Conservation (phyloP, 2,888 invertebrate species). For the Icerya purchasi region DNA sequence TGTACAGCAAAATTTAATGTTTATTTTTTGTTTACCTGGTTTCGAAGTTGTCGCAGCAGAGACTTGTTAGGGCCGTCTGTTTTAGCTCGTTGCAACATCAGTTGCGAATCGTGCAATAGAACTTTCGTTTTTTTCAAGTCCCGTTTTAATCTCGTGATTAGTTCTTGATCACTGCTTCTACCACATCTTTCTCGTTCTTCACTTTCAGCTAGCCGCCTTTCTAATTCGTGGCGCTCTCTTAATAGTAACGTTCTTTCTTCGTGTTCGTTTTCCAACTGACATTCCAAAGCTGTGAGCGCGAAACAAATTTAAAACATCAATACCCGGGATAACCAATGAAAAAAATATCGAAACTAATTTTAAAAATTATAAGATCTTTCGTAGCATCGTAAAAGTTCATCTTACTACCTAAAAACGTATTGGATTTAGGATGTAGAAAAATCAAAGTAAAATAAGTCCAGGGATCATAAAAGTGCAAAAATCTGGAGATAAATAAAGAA, state of each 20-base stretch:
- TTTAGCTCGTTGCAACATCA: conserved; percentile 70
- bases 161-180: conserved; percentile 47
- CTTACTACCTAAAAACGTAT: too few species aligned
- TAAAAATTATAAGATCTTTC: not conserved
- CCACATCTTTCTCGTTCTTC: conserved; percentile 55
- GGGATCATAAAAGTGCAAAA: too few species aligned
- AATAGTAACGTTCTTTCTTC: conserved; percentile 68
- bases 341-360: not conserved
- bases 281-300: conserved; percentile 48
- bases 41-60: conserved; percentile 50
- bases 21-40: too few species aligned
- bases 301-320: conserved; percentile 6
- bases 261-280: conserved; percentile 80
- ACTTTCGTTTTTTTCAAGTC: conserved; percentile 79
- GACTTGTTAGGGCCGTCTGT: conserved; percentile 64
- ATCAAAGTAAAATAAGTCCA: too few species aligned
- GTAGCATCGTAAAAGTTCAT: too few species aligned
- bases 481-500: too few species aligned
- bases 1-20: too few species aligned
- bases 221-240: conserved; percentile 77
- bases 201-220: conserved; percentile 56
- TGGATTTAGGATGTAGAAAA: too few species aligned
- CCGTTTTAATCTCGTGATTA: conserved; percentile 50
- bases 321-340: too few species aligned
- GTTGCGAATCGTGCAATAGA: conserved; percentile 72